Evolutionary conservation across 2,888 invertebrate genomes (phyloP), one percentile per base, ranked within the genome.

Genomic region (Lordiphosa andalusiaca): DNA sequence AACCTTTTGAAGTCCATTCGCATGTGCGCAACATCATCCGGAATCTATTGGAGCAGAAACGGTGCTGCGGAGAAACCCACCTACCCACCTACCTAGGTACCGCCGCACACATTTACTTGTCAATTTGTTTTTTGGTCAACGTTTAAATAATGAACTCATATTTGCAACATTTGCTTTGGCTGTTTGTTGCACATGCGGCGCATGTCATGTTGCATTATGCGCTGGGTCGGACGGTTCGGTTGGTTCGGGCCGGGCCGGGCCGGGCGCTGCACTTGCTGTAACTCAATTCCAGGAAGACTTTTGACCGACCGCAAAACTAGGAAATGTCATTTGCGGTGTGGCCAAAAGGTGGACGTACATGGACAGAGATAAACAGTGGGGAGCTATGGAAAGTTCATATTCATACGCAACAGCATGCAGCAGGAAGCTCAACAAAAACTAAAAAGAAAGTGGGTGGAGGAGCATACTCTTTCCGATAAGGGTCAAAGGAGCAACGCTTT

Each of bases 91-190:
- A 50, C 33, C 30, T 12, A 30, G 30, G 30, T 30, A 30, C 30
- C 37, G 10, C 19, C 37, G 10, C 7, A 38, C 25, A 74, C 69
- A 72, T 85, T 77, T 78, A 80, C 74, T 85, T 84, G 86, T 84
- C 86, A 84, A 83, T 86, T 84, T 85, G 85, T 83, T 83, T 63
- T 84, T 84, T 83, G 86, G 82, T 84, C 85, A 78, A 77, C 85
- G 77, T 85, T 86, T 86, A 84, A 84, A 84, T 84, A 84, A 84
- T 84, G 86, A 84, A 84, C 84, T 84, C 84, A 84, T 86, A 84
- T 80, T 83, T 84, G 86, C 77, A 82, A 77, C 84, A 74, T 70
- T 72, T 70, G 65, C 68, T 47, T 48, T 52, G 64, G 69, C 59
- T 67, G 71, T 65, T 60, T 77, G 84, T 72, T 80, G 73, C 82